Base-by-base conservation (phyloP, 2,797 vertebrate genomes). In the Chelon auratus region DNA sequence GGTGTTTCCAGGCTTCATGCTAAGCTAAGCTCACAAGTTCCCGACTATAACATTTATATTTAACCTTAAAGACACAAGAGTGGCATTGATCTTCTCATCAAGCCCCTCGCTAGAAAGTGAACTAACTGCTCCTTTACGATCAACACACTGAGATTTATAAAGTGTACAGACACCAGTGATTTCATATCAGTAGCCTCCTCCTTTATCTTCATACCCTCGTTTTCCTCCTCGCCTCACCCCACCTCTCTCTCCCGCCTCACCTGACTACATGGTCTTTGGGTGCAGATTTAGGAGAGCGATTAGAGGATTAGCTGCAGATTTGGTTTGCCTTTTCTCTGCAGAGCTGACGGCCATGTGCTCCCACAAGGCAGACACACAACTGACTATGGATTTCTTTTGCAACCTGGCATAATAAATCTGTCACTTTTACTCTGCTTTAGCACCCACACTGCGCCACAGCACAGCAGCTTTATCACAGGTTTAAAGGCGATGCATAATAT, bases 221-320 rank as follows among this genome's bases (percentile, higher is more conserved):
- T 52, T 43, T 33, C 43, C 17, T 80, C 8, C 14, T 17, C 7
- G 54, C 20, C 26, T 48, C 12, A 37, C 51, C 62, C 11, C 65
- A 56, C 37, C 14, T 78, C 56, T 63, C 30, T 7, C 30, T 3
- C 30, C 30, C 30, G 4, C 30, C 30, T 33, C 30, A 33, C 30
- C 30, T 33, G 74, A 50, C 77, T 81, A 75, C 62, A 62, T 62
- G 55, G 65, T 84, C 75, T 60, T 18, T 62, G 62, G 75, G 87
- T 89, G 83, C 69, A 86, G 84, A 77, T 87, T 91, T 72, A 72
- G 15, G 57, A 64, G 81, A 78, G 68, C 50, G 78, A 85, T 77
- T 84, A 87, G 74, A 64, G 81, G 91, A 93, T 93, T 91, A 92
- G 61, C 58, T 80, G 71, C 50, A 83, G 86, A 88, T 88, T 86